A percentile compares a stretch with the other conserved stretches of the same genome.
Conservation (phyloP, 64 coral and sea anemone species). For the Montipora efflorescens region DNA sequence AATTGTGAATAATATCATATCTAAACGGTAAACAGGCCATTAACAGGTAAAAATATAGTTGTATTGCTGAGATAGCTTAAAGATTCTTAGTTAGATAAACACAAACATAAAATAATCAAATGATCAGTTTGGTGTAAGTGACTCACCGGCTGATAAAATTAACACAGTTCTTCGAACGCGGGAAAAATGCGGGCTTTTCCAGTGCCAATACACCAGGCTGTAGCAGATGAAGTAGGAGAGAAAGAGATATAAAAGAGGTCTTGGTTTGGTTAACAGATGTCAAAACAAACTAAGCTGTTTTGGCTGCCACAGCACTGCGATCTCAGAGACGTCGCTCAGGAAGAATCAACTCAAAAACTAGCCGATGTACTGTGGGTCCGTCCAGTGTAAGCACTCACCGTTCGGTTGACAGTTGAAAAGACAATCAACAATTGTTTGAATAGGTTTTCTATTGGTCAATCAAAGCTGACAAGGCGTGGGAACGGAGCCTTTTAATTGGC, state of each 20-base stretch:
- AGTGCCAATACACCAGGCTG: not conserved
- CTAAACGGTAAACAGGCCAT: not conserved
- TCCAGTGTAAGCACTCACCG: slow-evolving; percentile 43
- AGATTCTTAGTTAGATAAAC: slow-evolving; percentile 40
- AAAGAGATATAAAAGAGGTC: not conserved
- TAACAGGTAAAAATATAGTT: not conserved
- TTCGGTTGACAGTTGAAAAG: slow-evolving; percentile 68
- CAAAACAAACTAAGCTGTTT: not conserved
- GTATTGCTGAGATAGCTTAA: not conserved
- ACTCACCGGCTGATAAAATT: slow-evolving; percentile 25
- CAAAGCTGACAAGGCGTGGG: slow-evolving; percentile 85
- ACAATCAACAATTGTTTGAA: slow-evolving; percentile 77
- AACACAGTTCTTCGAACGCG: not conserved
- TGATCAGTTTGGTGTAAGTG: not conserved
- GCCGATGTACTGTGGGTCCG: slow-evolving; percentile 20
- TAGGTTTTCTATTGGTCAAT: slow-evolving; percentile 76
- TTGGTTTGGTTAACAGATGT: not conserved
- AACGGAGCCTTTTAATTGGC: slow-evolving; percentile 78
- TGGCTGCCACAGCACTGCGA: not conserved
- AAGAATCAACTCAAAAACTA: not conserved
- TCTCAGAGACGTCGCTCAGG: not conserved
- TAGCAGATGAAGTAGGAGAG: not conserved
- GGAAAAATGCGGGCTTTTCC: slow-evolving; percentile 4
- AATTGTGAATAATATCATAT: slow-evolving; percentile 28
- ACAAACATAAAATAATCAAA: slow-evolving; percentile 11